Evolutionary conservation across 2,797 vertebrate genomes (phyloP).

Genomic region (Avahi laniger): DNA sequence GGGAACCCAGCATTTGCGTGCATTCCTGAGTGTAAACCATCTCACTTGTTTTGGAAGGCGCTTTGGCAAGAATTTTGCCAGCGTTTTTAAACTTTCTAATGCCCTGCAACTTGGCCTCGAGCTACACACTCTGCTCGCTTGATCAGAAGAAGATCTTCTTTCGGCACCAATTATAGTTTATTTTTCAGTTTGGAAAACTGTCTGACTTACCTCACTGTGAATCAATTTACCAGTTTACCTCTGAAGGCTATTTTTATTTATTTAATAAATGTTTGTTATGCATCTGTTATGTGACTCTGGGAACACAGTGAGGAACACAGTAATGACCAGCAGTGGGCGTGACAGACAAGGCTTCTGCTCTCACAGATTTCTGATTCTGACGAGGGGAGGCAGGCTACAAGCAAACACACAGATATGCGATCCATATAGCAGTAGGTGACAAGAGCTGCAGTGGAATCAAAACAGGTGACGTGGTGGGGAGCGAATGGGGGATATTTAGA

Average conservation of each 20-base stretch:
- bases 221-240: not conserved
- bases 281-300: not conserved
- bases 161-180: not conserved
- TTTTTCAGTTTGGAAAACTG: constrained; percentile 23
- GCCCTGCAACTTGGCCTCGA: not conserved
- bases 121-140: not conserved
- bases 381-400: not conserved
- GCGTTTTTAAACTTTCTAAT: not conserved
- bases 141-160: not conserved
- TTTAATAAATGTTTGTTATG: not conserved
- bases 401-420: not conserved
- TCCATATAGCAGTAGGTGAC: not conserved
- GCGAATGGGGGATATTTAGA: not conserved
- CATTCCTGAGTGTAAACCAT: not conserved
- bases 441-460: not conserved
- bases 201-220: not conserved
- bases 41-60: not conserved
- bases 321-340: not conserved
- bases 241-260: not conserved
- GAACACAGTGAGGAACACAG: not conserved
- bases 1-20: not conserved
- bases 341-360: not conserved
- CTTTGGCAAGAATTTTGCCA: not conserved
- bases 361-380: not conserved
- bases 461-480: not conserved